Conservation (phyloP, 2,797 vertebrate genomes). For the Acipenser oxyrinchus region DNA sequence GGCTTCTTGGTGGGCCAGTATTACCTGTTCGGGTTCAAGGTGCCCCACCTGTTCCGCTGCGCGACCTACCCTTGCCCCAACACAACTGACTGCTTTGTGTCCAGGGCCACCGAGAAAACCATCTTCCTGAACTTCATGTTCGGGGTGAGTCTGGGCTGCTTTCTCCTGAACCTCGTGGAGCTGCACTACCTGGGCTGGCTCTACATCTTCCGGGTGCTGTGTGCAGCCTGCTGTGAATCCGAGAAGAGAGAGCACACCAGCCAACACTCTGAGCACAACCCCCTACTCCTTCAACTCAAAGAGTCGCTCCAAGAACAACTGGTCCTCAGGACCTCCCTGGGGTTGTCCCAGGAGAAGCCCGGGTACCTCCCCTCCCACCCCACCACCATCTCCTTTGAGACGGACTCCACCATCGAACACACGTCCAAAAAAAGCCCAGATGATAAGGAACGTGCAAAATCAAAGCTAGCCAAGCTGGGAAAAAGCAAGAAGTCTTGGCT, state of each 20-base stretch:
- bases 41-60: conserved; percentile 50
- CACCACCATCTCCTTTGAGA: conserved; percentile 55
- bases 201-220: conserved; percentile 49
- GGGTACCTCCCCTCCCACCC: conserved; percentile 33
- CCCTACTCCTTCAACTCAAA: conserved; percentile 48
- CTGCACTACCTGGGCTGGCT: conserved; percentile 55
- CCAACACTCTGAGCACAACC: conserved; percentile 40
- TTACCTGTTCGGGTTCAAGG: conserved; percentile 56
- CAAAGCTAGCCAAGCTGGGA: conserved; percentile 38
- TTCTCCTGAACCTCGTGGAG: conserved; percentile 54
- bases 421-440: conserved; percentile 42
- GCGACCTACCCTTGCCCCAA: conserved; percentile 51
- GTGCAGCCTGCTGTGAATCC: conserved; percentile 44
- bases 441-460: conserved; percentile 26
- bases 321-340: conserved; percentile 41
- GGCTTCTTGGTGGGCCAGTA: conserved; percentile 53
- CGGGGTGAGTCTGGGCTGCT: conserved; percentile 49
- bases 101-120: conserved; percentile 54
- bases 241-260: conserved; percentile 26
- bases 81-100: conserved; percentile 55
- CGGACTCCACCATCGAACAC: conserved; percentile 49
- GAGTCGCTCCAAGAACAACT: conserved; percentile 48
- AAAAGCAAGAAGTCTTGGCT: conserved; percentile 58
- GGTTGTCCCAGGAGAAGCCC: conserved; percentile 36
- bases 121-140: conserved; percentile 62